Percentiles rank a stretch among this genome's conserved stretches.
Evolutionary conservation across 1,140 invertebrate genomes (phyloP).

Genomic region (Bombus terrestris): DNA sequence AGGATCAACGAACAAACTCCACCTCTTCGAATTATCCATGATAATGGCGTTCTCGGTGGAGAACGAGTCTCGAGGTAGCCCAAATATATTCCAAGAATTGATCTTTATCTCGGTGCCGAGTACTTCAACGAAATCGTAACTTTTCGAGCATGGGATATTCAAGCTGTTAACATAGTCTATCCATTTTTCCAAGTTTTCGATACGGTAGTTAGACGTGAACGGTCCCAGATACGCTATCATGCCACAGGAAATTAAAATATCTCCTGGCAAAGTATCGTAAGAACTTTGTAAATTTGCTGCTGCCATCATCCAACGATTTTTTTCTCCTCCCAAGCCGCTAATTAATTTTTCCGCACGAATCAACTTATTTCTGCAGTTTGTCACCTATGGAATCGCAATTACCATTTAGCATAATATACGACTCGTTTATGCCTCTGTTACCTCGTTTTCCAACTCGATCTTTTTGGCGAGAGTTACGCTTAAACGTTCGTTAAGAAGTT

Average conservation of each 20-base stretch:
- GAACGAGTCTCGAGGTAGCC: constrained; percentile 87
- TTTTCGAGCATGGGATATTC: constrained; percentile 84
- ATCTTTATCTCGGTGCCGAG: constrained; percentile 85
- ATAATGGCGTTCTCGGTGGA: constrained; percentile 89
- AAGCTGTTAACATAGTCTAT: constrained; percentile 76
- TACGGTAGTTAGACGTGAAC: constrained; percentile 83
- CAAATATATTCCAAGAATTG: constrained; percentile 85
- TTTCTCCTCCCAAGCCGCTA: constrained; percentile 87
- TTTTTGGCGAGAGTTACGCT: constrained; percentile 78
- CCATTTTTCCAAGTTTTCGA: constrained; percentile 83
- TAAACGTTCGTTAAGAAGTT: constrained; percentile 82
- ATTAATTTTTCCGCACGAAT: constrained; percentile 86
- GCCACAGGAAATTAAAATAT: constrained; percentile 86
- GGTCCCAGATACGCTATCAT: constrained; percentile 87
- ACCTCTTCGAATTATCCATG: constrained; percentile 81
- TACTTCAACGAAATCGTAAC: constrained; percentile 84
- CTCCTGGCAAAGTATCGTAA: constrained; percentile 85
- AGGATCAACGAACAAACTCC: constrained; percentile 88
- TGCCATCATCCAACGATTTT: constrained; percentile 85
- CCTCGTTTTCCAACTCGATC: constrained; percentile 83
- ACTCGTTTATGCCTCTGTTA: constrained; percentile 17
- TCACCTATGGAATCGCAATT: constrained; percentile 80
- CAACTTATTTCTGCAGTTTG: constrained; percentile 86
- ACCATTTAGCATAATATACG: too few relatives aligned
- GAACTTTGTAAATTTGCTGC: constrained; percentile 83